These are phyloP conservation scores for Cyclura pinguis DNA, from an alignment of 2,797 vertebrate species.

Conservation along the genomic window DNA sequence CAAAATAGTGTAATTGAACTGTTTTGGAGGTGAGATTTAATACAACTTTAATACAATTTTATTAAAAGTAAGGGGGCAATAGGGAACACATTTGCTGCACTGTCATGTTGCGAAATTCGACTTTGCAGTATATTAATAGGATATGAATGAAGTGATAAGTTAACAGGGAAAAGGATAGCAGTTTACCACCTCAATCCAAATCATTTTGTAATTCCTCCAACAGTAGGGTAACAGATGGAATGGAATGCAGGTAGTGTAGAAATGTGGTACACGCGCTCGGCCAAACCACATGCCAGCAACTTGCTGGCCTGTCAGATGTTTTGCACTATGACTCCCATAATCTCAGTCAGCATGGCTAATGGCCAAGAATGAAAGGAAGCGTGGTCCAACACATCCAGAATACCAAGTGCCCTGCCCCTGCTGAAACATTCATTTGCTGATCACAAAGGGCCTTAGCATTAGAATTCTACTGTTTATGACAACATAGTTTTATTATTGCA, in stretches of 20 bases:
- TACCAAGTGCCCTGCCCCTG: too few species aligned
- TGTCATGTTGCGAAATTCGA: not conserved
- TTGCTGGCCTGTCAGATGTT: too few species aligned
- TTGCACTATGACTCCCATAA: too few species aligned
- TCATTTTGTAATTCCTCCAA: not conserved
- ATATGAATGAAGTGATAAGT: not conserved
- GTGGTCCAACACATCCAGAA: too few species aligned
- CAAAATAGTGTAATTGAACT: not conserved
- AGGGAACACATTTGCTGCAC: not conserved
- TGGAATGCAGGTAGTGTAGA: not conserved
- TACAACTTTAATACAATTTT: not conserved
- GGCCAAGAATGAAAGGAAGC: too few species aligned
- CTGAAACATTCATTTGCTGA: not conserved
- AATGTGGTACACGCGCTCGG: too few species aligned
- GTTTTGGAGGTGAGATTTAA: not conserved
- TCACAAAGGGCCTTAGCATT: not conserved
- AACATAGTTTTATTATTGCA: too few species aligned
- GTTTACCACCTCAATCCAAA: not conserved
- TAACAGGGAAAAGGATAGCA: not conserved
- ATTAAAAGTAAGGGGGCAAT: not conserved
- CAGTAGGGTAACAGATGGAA: not conserved
- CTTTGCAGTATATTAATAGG: not conserved
- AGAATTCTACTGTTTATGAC: not conserved
- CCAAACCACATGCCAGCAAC: too few species aligned
- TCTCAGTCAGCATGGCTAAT: too few species aligned